Evolutionary conservation across 2,113 vertebrate species (phyloP).

Genomic region (Nanger granti): DNA sequence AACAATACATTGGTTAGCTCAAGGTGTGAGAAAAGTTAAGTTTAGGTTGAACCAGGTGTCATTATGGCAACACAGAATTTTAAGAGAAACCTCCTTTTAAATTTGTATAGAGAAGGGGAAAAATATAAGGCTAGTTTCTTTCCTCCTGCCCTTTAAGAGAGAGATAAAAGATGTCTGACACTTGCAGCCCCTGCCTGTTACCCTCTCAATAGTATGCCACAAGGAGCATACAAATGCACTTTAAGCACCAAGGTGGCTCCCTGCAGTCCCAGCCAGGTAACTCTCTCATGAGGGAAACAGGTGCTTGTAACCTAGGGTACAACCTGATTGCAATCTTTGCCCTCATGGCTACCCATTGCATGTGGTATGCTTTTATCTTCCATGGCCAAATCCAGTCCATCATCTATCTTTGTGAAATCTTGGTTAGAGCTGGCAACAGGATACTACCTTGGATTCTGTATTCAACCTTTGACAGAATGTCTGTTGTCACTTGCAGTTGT

Average conservation of each 20-base stretch:
- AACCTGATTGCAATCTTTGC: not conserved
- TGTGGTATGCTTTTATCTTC: not conserved
- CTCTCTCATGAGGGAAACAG: not conserved
- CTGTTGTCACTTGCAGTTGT: not conserved
- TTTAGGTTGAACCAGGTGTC: not conserved
- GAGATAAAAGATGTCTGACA: not conserved
- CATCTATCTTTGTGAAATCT: not conserved
- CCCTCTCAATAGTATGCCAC: not conserved
- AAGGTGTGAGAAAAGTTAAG: not conserved
- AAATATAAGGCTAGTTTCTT: not conserved
- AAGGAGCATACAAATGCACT: not conserved
- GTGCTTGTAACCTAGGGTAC: not conserved
- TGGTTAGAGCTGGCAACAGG: not conserved
- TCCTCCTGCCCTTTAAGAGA: not conserved
- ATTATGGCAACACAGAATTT: not conserved
- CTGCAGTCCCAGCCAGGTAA: not conserved
- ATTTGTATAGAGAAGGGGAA: not conserved
- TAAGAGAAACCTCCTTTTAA: not conserved
- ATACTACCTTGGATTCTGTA: not conserved
- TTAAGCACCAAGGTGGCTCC: not conserved
- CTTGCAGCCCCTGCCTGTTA: not conserved
- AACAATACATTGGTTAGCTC: not conserved
- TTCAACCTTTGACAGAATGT: not conserved
- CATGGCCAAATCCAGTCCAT: not conserved
- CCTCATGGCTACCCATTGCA: not conserved